These are phyloP conservation scores for Triplophysa yarkandensis DNA, from an alignment of 2,797 vertebrate species.

Conservation along the genomic window DNA sequence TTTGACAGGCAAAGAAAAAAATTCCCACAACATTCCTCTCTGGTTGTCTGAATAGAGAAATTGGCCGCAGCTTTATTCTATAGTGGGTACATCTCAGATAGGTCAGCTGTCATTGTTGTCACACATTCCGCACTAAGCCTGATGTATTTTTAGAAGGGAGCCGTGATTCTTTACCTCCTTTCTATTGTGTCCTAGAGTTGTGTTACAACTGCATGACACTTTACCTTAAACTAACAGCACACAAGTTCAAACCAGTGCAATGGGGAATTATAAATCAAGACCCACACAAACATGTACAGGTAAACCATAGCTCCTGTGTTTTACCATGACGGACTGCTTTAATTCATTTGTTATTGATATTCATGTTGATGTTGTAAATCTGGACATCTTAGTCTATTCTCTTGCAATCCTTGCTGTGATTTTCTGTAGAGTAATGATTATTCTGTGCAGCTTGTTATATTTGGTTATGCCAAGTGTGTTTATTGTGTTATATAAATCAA, in stretches of 20 bases:
- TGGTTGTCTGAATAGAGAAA: constrained; percentile 42
- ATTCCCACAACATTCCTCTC: background rate
- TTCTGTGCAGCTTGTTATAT: background rate
- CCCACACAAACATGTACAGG: constrained; percentile 95
- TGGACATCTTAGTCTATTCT: background rate
- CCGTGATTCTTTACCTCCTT: constrained; percentile 79
- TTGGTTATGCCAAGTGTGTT: background rate
- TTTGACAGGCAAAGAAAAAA: background rate
- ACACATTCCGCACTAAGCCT: constrained; percentile 80
- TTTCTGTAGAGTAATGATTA: no score
- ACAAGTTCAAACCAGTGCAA: constrained; percentile 66
- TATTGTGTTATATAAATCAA: constrained; percentile 32
- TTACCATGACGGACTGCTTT: background rate
- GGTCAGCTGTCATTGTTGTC: constrained; percentile 80
- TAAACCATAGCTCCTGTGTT: constrained; percentile 67
- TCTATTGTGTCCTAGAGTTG: constrained; percentile 69
- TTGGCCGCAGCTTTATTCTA: background rate
- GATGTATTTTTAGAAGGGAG: constrained; percentile 91
- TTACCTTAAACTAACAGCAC: constrained; percentile 54
- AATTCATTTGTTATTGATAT: background rate
- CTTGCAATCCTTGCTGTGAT: background rate
- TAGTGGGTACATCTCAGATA: constrained; percentile 49
- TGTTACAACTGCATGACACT: constrained; percentile 68
- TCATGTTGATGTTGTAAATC: background rate
- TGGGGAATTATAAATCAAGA: constrained; percentile 99